Base-by-base conservation (phyloP, 2,888 invertebrate genomes). In the Acholoe squamosa region DNA sequence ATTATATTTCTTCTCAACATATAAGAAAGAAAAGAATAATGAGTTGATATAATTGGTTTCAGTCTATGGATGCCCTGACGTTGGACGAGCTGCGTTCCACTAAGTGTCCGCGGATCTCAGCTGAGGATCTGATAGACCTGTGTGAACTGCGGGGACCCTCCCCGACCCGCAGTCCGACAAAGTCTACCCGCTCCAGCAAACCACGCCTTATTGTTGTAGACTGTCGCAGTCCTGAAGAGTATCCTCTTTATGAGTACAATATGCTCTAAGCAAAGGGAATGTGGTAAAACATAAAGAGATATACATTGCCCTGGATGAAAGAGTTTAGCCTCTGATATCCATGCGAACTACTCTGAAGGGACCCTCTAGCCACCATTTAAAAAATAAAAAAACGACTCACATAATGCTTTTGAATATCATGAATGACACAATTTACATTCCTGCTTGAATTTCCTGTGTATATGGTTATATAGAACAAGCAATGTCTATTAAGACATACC, bases 61-160 rank as follows among this genome's bases (percentile, higher is more conserved):
- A 98, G 98, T 97, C 97, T 94, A 97, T 97, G 94, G 97, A 97
- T 22, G 97, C 97, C 91, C 97, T 98, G 89, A 96, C 97, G 0
- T 95, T 98, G 93, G 97, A 97, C 51, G 97, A 97, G 90, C 95
- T 98, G 89, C 97, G 97, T 94, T 95, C 96, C 7, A 98, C 98
- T 96, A 97, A 97, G 93, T 97, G 97, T 94, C 98, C 98, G 0
- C 97, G 98, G 90, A 98, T 99, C 91, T 98, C 98, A 94, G 97
- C 98, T 16, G 97, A 97, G 77, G 99, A 99, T 96, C 97, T 98
- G 94, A 96, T 98, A 92, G 96, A 97, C 90, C 95, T 98, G 90
- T 96, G 98, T 80, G 97, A 97, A 94, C 94, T 96, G 86, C 94
- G 94, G 28, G 94, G 94, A n/a, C 93, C 96, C 71, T 90, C 93